Conservation (phyloP, 2,888 invertebrate species). For the Cerceris ruficornis region DNA sequence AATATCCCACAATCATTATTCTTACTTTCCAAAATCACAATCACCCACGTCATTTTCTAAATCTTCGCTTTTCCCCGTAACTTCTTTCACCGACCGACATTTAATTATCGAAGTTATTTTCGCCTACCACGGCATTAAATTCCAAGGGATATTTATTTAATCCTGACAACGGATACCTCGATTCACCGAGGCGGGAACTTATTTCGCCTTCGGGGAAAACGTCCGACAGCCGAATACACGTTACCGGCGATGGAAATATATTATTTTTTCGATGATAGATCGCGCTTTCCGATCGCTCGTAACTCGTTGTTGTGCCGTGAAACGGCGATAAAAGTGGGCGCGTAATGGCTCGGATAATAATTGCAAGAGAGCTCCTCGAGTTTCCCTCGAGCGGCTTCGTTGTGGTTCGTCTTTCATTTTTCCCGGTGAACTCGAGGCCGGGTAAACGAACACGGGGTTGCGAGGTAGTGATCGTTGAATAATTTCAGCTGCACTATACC, state of each 20-base stretch:
- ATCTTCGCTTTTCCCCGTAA: too few species aligned
- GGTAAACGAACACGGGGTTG: background rate
- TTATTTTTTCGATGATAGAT: constrained; percentile 5
- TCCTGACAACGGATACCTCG: background rate
- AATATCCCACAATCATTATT: too few species aligned
- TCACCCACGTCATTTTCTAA: too few species aligned
- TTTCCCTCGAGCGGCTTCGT: background rate
- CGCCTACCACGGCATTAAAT: background rate
- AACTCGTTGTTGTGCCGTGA: background rate
- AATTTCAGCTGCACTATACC: constrained; percentile 1
- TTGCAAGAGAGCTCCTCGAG: background rate
- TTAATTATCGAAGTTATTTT: background rate
- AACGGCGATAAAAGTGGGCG: background rate
- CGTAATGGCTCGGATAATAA: background rate
- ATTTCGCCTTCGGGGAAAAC: constrained; percentile 10
- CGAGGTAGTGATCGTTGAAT: constrained; percentile 10
- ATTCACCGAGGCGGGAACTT: background rate
- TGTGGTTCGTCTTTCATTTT: background rate
- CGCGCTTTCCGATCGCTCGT: background rate
- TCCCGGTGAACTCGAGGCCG: background rate
- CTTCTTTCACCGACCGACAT: too few species aligned
- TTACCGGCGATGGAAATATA: constrained; percentile 6
- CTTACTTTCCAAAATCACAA: too few species aligned
- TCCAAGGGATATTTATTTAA: background rate
- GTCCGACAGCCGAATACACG: constrained; percentile 8